Conservation (phyloP, 2,113 vertebrate species). For the Chrysochloris asiatica region DNA sequence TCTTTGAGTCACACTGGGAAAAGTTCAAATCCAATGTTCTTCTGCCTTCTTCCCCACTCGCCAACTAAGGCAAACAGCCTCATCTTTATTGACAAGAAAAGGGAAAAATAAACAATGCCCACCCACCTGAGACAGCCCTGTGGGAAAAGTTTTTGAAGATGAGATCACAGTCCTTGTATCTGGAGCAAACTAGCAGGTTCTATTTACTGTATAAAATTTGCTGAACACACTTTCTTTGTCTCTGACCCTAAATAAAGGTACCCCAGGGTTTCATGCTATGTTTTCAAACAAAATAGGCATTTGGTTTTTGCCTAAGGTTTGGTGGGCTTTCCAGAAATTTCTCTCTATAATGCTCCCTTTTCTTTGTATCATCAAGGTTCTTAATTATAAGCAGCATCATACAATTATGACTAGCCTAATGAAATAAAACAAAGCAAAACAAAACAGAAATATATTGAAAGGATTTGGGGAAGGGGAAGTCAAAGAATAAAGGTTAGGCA, state of each 20-base stretch:
- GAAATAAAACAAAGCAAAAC: too few species aligned
- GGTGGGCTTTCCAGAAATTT: constrained; percentile 37
- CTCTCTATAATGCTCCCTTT: background rate
- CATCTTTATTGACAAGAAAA: constrained; percentile 46
- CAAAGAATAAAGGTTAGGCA: too few species aligned
- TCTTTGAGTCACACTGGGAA: background rate
- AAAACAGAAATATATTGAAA: too few species aligned
- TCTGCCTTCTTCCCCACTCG: too few species aligned
- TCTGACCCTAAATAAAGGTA: background rate
- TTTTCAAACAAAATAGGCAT: constrained; percentile 33
- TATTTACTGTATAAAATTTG: constrained; percentile 9
- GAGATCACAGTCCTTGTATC: background rate
- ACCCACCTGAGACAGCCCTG: background rate
- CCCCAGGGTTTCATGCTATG: background rate
- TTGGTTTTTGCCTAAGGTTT: constrained; percentile 19
- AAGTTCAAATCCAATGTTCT: too few species aligned
- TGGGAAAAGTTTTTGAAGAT: constrained; percentile 38
- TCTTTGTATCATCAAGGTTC: constrained; percentile 23
- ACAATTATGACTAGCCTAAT: too few species aligned
- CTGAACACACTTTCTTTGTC: constrained; percentile 23
- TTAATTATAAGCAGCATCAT: too few species aligned
- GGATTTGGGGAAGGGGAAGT: too few species aligned
- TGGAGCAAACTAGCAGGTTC: constrained; percentile 1
- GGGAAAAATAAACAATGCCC: background rate
- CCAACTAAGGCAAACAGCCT: background rate